Evolutionary conservation across 1,140 invertebrate genomes (phyloP).

Genomic region (Drosophila tsacasi): DNA sequence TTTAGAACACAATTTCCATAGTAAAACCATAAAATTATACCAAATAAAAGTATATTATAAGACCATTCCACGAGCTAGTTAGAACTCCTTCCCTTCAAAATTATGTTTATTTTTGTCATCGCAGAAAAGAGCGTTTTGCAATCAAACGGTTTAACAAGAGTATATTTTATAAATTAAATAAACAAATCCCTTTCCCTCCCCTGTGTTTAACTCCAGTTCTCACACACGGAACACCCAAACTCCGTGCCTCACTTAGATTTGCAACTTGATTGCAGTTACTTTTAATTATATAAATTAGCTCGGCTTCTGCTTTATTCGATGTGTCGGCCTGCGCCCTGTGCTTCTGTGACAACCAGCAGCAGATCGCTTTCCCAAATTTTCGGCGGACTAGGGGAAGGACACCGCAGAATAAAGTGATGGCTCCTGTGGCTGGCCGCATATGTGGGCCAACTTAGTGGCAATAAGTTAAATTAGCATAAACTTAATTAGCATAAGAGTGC

Average conservation of each 20-base stretch:
- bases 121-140: not conserved
- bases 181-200: too few species aligned
- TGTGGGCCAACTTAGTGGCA: constrained; percentile 82
- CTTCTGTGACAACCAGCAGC: constrained; percentile 7
- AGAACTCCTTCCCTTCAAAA: not conserved
- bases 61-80: not conserved
- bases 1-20: not conserved
- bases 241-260: constrained; percentile 33
- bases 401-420: constrained; percentile 24
- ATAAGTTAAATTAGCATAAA: constrained; percentile 84
- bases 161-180: constrained; percentile 1
- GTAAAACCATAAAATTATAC: not conserved
- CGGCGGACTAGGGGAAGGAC: constrained; percentile 5
- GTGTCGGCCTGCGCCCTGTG: not conserved
- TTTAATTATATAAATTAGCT: constrained; percentile 71
- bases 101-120: not conserved
- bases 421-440: constrained; percentile 77
- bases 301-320: constrained; percentile 17
- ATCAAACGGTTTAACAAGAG: not conserved
- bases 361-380: constrained; percentile 33
- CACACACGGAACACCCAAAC: not conserved
- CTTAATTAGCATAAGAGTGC: constrained; percentile 83
- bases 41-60: not conserved
- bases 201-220: not conserved
- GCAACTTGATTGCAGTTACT: constrained; percentile 35